phyloP scores from a whole-genome alignment of 2,888 invertebrate genomes.

The Athalia rosae region DNA sequence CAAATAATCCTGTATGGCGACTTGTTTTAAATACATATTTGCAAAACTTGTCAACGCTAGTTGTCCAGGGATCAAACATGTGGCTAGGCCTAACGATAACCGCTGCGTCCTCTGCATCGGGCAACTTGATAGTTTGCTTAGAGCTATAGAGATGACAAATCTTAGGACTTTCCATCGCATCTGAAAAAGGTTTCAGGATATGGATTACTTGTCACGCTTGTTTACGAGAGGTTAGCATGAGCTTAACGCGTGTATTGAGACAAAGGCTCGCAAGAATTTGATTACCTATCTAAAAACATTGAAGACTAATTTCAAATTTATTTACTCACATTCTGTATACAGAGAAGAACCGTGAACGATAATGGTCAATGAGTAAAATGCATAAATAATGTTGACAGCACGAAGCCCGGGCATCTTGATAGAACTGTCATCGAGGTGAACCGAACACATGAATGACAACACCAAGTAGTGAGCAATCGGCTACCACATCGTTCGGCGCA shows the following conservation, averaged over 20 bases:
- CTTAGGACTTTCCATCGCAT: conserved; percentile 54
- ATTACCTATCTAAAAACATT: conserved; percentile 2
- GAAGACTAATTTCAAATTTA: background rate
- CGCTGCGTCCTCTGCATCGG: conserved; percentile 36
- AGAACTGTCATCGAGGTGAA: conserved; percentile 45
- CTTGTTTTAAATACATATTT: conserved; percentile 60
- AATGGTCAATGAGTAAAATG: conserved; percentile 47
- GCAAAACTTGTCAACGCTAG: conserved; percentile 55
- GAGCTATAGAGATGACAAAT: conserved; percentile 57
- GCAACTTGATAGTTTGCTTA: conserved; percentile 44
- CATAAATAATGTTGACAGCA: conserved; percentile 49
- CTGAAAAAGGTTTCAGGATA: conserved; percentile 53
- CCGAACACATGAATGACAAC: background rate
- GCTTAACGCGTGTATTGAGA: background rate
- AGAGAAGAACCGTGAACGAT: conserved; percentile 25
- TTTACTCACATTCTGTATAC: conserved; percentile 54
- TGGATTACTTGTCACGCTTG: background rate
- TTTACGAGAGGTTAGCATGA: no score
- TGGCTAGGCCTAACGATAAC: conserved; percentile 49
- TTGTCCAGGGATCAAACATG: conserved; percentile 53
- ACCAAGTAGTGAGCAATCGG: background rate
- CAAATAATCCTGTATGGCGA: conserved; percentile 72
- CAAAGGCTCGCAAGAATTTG: background rate
- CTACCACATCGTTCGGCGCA: no score
- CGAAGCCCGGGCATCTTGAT: conserved; percentile 54